Percentiles rank a stretch among this genome's conserved stretches.
phyloP scores from a whole-genome alignment of 2,888 invertebrate genomes.

The Chorisops tibialis region DNA sequence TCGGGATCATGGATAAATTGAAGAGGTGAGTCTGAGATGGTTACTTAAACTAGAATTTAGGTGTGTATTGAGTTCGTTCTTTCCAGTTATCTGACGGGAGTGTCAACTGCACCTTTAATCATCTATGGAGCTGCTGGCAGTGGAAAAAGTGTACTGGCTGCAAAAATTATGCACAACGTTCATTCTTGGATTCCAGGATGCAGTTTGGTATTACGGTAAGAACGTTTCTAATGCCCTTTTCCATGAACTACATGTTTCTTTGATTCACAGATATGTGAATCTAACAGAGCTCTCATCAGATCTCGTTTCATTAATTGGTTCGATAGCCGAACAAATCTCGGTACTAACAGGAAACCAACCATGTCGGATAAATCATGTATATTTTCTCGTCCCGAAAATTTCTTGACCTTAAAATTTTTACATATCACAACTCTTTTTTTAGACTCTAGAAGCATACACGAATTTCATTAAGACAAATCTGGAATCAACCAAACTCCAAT shows the following conservation, averaged over 20 bases:
- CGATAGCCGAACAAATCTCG: conserved; percentile 72
- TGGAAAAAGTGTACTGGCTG: conserved; percentile 77
- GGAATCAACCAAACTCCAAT: conserved; percentile 53
- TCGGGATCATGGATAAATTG: conserved; percentile 45
- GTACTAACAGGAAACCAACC: conserved; percentile 66
- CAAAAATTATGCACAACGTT: conserved; percentile 66
- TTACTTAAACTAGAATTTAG: neutral
- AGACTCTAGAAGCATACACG: conserved; percentile 73
- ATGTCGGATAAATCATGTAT: conserved; percentile 60
- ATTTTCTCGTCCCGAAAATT: neutral
- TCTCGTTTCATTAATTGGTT: conserved; percentile 59
- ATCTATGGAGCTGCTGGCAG: conserved; percentile 77
- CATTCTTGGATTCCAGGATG: conserved; percentile 64
- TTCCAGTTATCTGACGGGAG: conserved; percentile 62
- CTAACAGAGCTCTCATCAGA: conserved; percentile 47
- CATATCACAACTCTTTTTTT: conserved; percentile 35
- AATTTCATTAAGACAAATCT: conserved; percentile 53
- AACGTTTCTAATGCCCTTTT: neutral
- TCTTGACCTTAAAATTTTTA: neutral
- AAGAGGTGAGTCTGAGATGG: too few relatives aligned
- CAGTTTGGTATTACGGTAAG: conserved; percentile 53
- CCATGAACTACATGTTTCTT: conserved; percentile 3
- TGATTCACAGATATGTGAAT: conserved; percentile 43
- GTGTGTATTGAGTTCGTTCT: neutral
- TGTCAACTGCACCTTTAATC: conserved; percentile 63